A percentile compares a stretch with the other conserved stretches of the same genome.
Conservation (phyloP, 2,113 vertebrate species). For the Apodemus sylvaticus region DNA sequence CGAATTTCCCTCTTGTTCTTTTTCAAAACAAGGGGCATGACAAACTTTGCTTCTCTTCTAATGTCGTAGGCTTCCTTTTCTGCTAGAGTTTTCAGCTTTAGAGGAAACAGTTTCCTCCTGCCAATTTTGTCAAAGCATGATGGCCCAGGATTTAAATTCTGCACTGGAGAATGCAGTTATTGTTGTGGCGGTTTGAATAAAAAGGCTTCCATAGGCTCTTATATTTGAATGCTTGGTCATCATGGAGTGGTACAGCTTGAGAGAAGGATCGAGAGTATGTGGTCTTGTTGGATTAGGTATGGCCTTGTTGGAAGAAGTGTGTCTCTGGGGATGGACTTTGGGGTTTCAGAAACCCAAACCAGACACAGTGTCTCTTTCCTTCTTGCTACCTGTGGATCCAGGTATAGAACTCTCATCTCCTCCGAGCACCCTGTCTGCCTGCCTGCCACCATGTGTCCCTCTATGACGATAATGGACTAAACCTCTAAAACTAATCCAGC, state of each 20-base stretch:
- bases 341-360: background rate
- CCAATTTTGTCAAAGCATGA: slow-evolving; percentile 25
- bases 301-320: no score
- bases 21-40: background rate
- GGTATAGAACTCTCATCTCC: background rate
- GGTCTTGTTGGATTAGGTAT: no score
- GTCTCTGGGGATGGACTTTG: no score
- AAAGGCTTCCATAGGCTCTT: background rate
- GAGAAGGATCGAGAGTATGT: no score
- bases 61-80: background rate
- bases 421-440: background rate
- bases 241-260: no score
- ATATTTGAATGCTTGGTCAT: background rate
- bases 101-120: slow-evolving; percentile 18
- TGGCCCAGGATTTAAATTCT: slow-evolving; percentile 41
- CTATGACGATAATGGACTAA: no score
- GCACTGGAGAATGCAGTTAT: slow-evolving; percentile 54
- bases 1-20: background rate
- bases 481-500: no score
- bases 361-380: background rate
- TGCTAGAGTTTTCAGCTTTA: slow-evolving; percentile 9
- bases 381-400: background rate
- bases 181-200: background rate
- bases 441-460: no score
- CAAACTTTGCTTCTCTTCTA: background rate